phyloP scores from a whole-genome alignment of 1,140 invertebrate genomes.

The Chymomyza costata region DNA sequence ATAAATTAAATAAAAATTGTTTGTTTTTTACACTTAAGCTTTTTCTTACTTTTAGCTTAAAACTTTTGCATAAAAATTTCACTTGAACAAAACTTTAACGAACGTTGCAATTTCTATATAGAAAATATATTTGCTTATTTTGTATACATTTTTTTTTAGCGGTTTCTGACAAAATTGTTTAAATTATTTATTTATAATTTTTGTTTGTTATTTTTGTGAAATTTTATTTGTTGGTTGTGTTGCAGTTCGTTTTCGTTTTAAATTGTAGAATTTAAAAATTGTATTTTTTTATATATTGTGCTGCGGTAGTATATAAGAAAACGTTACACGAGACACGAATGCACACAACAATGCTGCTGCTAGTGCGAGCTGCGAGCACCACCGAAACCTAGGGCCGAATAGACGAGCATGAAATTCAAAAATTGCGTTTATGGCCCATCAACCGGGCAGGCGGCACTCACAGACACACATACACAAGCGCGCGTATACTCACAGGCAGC shows the following conservation, averaged over 20 bases:
- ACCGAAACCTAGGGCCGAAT: constrained; percentile 75
- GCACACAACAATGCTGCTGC: constrained; percentile 61
- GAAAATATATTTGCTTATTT: no score
- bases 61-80: constrained; percentile 12
- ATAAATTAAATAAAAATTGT: no score
- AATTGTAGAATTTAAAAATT: constrained; percentile 27
- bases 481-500: background rate
- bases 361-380: constrained; percentile 72
- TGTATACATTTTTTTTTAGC: no score
- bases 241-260: constrained; percentile 10
- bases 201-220: no score
- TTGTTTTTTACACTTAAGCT: no score
- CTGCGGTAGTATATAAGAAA: constrained; percentile 17
- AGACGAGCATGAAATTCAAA: constrained; percentile 66
- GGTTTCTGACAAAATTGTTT: no score
- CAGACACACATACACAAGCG: constrained; percentile 14
- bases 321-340: constrained; percentile 58
- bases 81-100: no score
- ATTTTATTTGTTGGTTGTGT: constrained; percentile 26
- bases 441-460: constrained; percentile 39
- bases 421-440: constrained; percentile 73
- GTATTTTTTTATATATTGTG: constrained; percentile 21
- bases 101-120: no score
- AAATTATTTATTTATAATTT: no score
- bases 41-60: no score